A percentile compares a stretch with the other conserved stretches of the same genome.
Evolutionary conservation across 2,797 vertebrate genomes (phyloP).

Genomic region (Fringilla coelebs): DNA sequence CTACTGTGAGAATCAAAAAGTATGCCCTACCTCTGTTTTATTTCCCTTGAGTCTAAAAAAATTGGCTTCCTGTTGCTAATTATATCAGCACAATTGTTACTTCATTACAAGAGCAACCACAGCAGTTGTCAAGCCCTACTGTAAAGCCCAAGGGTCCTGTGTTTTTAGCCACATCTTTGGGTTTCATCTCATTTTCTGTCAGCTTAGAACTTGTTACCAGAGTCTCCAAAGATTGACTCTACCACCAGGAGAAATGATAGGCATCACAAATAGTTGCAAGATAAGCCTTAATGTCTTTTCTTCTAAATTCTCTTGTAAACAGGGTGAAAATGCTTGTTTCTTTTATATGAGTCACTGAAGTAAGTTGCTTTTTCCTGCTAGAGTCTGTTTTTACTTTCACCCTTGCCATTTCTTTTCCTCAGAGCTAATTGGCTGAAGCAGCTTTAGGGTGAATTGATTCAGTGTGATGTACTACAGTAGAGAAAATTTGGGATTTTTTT

Average conservation of each 20-base stretch:
- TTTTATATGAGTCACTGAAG: background rate
- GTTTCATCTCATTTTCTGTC: background rate
- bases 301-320: background rate
- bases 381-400: background rate
- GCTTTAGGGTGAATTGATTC: background rate
- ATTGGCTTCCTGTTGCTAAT: background rate
- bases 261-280: background rate
- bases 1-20: conserved; percentile 30
- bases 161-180: background rate
- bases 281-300: background rate
- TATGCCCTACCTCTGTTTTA: conserved; percentile 1
- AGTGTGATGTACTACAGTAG: background rate
- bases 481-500: background rate
- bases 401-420: background rate
- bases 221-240: background rate
- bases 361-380: background rate
- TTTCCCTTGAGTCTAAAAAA: background rate
- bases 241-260: background rate
- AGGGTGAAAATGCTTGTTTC: background rate
- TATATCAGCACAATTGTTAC: background rate
- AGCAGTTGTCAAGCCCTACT: background rate
- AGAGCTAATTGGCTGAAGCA: background rate
- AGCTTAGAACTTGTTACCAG: background rate
- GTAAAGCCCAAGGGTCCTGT: background rate
- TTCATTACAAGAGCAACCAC: conserved; percentile 1